Percentiles rank a stretch among this genome's conserved stretches.
These are phyloP conservation scores for Cheirogaleus medius DNA, from an alignment of 2,113 vertebrate genomes.

Conservation along the genomic window DNA sequence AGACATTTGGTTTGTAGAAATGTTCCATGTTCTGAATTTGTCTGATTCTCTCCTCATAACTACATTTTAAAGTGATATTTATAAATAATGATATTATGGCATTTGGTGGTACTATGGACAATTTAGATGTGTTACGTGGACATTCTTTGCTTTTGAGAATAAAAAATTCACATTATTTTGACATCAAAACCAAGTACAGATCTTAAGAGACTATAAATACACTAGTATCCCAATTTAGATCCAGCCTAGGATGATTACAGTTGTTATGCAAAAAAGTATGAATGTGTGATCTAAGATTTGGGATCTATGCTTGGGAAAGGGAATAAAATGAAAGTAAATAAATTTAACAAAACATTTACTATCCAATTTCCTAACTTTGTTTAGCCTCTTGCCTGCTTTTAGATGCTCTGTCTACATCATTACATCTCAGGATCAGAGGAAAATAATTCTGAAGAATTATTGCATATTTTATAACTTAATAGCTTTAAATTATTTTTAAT, in stretches of 20 bases:
- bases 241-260: background rate
- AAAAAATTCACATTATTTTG: background rate
- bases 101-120: background rate
- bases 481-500: background rate
- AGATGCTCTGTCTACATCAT: background rate
- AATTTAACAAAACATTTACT: background rate
- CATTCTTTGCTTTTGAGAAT: background rate
- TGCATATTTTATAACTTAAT: background rate
- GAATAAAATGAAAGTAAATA: background rate
- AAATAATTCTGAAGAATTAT: slow-evolving; percentile 32
- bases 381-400: background rate
- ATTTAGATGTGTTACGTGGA: background rate
- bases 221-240: background rate
- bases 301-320: background rate
- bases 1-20: slow-evolving; percentile 17
- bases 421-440: background rate
- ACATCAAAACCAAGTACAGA: background rate
- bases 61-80: background rate
- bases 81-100: background rate
- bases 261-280: background rate
- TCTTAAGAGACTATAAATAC: background rate
- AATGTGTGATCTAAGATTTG: background rate
- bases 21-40: background rate
- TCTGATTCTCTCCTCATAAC: background rate
- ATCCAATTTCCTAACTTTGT: background rate